Conservation (phyloP, 1,140 invertebrate species). For the Magallana gigas region DNA sequence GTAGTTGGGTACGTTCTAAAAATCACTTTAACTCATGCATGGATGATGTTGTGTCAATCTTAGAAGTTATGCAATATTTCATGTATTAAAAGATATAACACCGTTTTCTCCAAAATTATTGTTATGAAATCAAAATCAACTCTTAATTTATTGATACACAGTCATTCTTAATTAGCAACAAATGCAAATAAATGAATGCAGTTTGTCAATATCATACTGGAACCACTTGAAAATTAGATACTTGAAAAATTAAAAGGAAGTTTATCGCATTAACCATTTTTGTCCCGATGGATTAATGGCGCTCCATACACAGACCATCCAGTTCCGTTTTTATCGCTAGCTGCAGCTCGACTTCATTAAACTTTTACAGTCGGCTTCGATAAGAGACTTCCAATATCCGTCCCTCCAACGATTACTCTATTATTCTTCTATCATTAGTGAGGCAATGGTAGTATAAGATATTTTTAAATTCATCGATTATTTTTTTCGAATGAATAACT, state of each 20-base stretch:
- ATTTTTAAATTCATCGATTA: neutral
- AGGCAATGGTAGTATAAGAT: neutral
- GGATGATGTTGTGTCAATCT: too few relatives aligned
- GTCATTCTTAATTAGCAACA: too few relatives aligned
- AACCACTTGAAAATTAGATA: neutral
- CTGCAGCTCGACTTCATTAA: neutral
- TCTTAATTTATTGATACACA: too few relatives aligned
- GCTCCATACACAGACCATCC: neutral
- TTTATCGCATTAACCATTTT: slow-evolving; percentile 10
- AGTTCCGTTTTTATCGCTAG: neutral
- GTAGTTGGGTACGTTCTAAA: too few relatives aligned
- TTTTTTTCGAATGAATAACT: neutral
- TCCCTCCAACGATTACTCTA: neutral
- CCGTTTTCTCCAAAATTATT: too few relatives aligned
- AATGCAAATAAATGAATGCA: too few relatives aligned
- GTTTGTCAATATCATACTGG: too few relatives aligned
- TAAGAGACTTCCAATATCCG: slow-evolving; percentile 4
- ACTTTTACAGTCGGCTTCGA: slow-evolving; percentile 3
- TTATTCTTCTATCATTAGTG: neutral
- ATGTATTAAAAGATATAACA: too few relatives aligned
- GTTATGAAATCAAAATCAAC: too few relatives aligned
- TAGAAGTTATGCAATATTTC: too few relatives aligned
- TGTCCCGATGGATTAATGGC: neutral
- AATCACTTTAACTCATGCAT: too few relatives aligned
- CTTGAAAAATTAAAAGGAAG: neutral